Percentiles rank a stretch among this genome's conserved stretches.
phyloP scores from a whole-genome alignment of 1,140 invertebrate genomes.

The Drosophila nigromelanica region DNA sequence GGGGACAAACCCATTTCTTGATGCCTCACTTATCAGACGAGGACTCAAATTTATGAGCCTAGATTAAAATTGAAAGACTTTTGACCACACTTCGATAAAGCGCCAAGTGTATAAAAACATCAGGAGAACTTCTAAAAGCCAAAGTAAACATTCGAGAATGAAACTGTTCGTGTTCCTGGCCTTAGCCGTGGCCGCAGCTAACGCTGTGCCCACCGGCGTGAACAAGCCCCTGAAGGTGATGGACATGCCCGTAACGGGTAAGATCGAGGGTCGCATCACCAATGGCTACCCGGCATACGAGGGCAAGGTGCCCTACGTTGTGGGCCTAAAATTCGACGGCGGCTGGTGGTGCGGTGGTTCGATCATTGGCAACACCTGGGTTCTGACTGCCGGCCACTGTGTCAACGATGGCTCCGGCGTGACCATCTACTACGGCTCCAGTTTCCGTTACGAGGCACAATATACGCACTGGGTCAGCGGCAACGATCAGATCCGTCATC shows the following conservation, averaged over 20 bases:
- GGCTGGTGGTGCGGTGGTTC: constrained; percentile 86
- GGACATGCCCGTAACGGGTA: constrained; percentile 20
- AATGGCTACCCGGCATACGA: no score
- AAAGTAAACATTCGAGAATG: constrained; percentile 6
- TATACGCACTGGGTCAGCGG: constrained; percentile 36
- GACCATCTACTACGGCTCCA: constrained; percentile 52
- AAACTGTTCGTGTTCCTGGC: constrained; percentile 20
- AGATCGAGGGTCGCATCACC: constrained; percentile 74
- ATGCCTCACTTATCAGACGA: neutral
- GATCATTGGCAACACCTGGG: constrained; percentile 85
- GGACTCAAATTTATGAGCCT: constrained; percentile 16
- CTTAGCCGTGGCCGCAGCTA: constrained; percentile 35
- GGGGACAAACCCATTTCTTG: no score
- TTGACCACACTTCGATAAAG: neutral
- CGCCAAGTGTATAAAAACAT: neutral
- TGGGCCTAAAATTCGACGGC: constrained; percentile 75
- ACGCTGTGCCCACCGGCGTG: neutral
- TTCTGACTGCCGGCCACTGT: constrained; percentile 87
- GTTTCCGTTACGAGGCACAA: constrained; percentile 39
- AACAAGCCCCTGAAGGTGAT: constrained; percentile 5
- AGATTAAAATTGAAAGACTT: neutral
- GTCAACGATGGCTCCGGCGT: constrained; percentile 23
- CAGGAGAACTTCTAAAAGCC: neutral
- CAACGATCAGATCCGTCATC: constrained; percentile 21
- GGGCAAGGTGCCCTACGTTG: constrained; percentile 83